phyloP scores from a whole-genome alignment of 2,797 vertebrate genomes.

The Scomberomorus guttatus region DNA sequence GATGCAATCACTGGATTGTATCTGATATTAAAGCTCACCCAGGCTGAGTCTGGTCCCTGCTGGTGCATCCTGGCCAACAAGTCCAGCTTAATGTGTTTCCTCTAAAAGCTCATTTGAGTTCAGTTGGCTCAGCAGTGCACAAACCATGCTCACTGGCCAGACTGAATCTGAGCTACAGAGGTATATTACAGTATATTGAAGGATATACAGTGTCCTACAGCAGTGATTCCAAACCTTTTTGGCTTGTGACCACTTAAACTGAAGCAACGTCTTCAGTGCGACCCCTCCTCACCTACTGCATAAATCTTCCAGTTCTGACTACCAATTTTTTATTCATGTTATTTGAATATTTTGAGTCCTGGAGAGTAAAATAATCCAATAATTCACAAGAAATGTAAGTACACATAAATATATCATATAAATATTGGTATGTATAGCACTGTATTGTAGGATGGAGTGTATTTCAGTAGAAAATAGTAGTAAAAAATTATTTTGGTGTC shows the following conservation, averaged over 20 bases:
- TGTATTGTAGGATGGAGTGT: no score
- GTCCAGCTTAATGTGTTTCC: slow-evolving; percentile 21
- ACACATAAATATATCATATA: no score
- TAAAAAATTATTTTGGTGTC: no score
- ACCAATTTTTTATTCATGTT: neutral
- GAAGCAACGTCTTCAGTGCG: neutral
- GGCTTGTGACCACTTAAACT: neutral
- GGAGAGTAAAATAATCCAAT: neutral
- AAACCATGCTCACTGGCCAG: slow-evolving; percentile 29
- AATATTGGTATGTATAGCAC: no score
- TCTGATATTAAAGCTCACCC: slow-evolving; percentile 21
- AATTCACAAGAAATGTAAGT: neutral
- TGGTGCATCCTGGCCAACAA: slow-evolving; percentile 15
- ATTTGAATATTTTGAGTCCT: neutral
- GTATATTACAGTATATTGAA: slow-evolving; percentile 1
- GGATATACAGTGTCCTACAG: neutral
- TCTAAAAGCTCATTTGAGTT: slow-evolving; percentile 34
- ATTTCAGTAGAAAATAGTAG: no score
- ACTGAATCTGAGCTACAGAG: neutral
- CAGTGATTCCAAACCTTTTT: neutral
- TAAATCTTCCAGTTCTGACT: neutral
- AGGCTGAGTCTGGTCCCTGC: slow-evolving; percentile 19
- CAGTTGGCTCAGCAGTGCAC: slow-evolving; percentile 4
- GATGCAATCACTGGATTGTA: neutral
- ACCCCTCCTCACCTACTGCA: neutral